Base-by-base conservation (phyloP, 2,888 invertebrate genomes). In the Nomada ferruginata region DNA sequence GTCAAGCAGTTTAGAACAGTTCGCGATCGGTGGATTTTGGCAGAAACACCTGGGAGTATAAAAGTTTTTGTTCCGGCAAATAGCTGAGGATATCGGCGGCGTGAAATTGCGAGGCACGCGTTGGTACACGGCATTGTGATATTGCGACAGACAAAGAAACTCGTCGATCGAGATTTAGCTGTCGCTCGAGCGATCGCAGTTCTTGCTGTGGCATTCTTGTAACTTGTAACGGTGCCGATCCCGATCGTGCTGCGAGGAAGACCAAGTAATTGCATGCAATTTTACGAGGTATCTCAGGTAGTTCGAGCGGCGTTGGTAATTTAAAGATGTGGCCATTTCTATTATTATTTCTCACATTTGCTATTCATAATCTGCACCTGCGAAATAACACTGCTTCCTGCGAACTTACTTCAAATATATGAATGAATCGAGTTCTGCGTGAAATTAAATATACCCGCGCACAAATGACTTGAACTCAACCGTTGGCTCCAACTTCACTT, bases 101-200 rank as follows among this genome's bases (percentile, higher is more conserved):
- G 55, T 74, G 74, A 64, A 87, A 87, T 85, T 84, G 76, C 84
- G 50, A 47, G 61, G 60, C 55, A 60, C 70, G 72, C 75, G 84
- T 79, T 87, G 70, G 76, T 60, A 66, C 87, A 82, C 71, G 59
- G 68, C 59, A 79, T 85, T 83, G 80, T 72, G 79, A 87, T 81
- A 68, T 86, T 79, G 72, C 76, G 65, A 77, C 71, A 71, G 68
- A 87, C 86, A 86, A 86, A 84, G 87, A 82, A 86, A 87, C 81
- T 71, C 82, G 85, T 81, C 83, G 85, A 87, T 87, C 83, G 87
- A 73, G 87, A 85, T 83, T 82, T 63, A 76, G 20, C 70, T 52
- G 60, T 36, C 23, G 68, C 69, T 70, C 63, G 73, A 36, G 36
- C 59, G 71, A 74, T 65, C 76, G 68, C 75, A 63, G 75, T 66